Evolutionary conservation across 1,140 invertebrate genomes (phyloP).

Genomic region (Alviniconcha marisindica): DNA sequence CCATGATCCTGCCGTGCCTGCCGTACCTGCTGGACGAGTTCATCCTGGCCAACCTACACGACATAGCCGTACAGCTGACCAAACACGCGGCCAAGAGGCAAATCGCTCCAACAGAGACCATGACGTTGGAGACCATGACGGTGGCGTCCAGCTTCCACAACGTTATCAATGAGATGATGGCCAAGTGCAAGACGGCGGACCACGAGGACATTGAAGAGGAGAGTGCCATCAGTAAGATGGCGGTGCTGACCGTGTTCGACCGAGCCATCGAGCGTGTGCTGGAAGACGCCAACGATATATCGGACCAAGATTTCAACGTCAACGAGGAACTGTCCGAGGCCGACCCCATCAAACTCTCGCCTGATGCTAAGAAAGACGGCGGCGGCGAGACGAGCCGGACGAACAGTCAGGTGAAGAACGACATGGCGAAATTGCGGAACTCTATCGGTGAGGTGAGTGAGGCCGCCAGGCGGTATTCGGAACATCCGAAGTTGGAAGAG

Average conservation of each 20-base stretch:
- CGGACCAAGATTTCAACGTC: too few relatives aligned
- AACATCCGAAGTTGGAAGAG: background rate
- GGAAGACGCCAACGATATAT: too few relatives aligned
- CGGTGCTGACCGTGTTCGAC: background rate
- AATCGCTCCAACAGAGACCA: too few relatives aligned
- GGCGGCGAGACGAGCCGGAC: too few relatives aligned
- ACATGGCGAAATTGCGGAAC: background rate
- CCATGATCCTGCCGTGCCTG: background rate
- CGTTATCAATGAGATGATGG: background rate
- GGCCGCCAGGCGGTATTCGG: background rate
- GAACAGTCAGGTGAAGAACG: background rate
- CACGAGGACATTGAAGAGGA: background rate
- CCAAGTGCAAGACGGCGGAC: too few relatives aligned
- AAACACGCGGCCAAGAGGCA: background rate
- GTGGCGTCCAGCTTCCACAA: background rate
- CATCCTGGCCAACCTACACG: conserved; percentile 16
- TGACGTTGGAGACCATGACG: background rate
- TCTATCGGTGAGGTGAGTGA: background rate
- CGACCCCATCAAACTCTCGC: too few relatives aligned
- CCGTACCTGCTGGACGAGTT: conserved; percentile 33
- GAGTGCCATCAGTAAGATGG: background rate
- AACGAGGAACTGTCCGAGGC: too few relatives aligned
- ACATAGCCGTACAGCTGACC: background rate
- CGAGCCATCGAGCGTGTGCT: background rate
- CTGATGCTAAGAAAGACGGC: too few relatives aligned